Percentiles rank a stretch among this genome's conserved stretches.
Conservation (phyloP, 2,888 invertebrate genomes). For the Noctua pronuba region DNA sequence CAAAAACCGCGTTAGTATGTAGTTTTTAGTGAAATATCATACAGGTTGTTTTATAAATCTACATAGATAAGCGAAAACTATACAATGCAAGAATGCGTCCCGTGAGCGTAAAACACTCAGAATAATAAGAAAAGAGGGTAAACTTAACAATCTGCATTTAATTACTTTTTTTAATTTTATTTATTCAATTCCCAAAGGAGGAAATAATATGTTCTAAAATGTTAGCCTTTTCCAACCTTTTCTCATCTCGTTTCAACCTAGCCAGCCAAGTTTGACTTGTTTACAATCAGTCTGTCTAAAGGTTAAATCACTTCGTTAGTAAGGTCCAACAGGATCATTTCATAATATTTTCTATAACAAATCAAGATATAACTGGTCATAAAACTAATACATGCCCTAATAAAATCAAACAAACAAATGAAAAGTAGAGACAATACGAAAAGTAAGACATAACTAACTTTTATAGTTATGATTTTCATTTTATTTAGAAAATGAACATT, state of each 20-base stretch:
- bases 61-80: neutral
- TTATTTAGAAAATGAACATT: neutral
- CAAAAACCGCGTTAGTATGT: neutral
- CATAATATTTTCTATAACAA: constrained; percentile 4
- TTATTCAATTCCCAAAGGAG: too few relatives aligned
- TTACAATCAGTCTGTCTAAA: neutral
- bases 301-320: neutral
- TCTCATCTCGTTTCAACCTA: neutral
- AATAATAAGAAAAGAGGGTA: neutral
- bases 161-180: too few relatives aligned
- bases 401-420: constrained; percentile 7
- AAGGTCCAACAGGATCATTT: neutral
- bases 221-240: neutral
- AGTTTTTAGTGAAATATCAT: neutral
- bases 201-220: neutral
- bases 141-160: neutral
- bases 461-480: constrained; percentile 16
- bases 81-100: neutral
- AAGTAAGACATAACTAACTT: neutral
- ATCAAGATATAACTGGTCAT: neutral
- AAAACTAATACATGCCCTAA: neutral
- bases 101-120: neutral
- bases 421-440: neutral
- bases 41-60: neutral
- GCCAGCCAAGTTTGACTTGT: neutral